Evolutionary conservation across 2,113 vertebrate genomes (phyloP), one percentile per base, ranked within the genome.

Genomic region (Aplodontia rufa): DNA sequence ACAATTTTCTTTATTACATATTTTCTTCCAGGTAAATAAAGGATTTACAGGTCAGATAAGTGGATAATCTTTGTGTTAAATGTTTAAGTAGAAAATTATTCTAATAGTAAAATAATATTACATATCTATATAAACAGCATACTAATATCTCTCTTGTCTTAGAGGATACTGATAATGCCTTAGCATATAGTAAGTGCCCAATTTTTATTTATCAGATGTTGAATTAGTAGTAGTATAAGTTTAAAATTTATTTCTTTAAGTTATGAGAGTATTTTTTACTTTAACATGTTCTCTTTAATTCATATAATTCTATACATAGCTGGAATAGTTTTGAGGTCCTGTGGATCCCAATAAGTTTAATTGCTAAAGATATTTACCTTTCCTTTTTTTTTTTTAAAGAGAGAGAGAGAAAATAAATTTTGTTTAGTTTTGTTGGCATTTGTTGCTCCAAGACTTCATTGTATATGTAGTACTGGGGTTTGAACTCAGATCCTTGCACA

Each of bases 1-100:
- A 47, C 14, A 66, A 45, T 72, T 93, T 97, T 84, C 51, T 94
- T 96, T 45, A 88, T 82, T 89, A n/a, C n/a, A n/a, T n/a, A 86
- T 90, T 92, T 95, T 90, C 74, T 86, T 12, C 45, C 40, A 95
- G 35, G 7, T 87, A 86, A 92, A 74, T 30, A 86, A 89, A 91
- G n/a, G 35, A 74, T 79, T 83, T 96, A n/a, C 69, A 92, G 20
- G 58, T 58, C 64, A 76, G 32, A 51, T 85, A 86, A 14, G 72
- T 68, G 17, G 30, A 69, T 87, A 42, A 72, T 78, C 19, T 92
- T 95, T 82, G 32, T 5, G 82, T 74, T 92, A 80, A 68, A 74
- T 71, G 26, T 16, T 72, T 83, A 87, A 66, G 26, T 76, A 78
- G 37, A 88, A 17, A 81, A 69, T 79, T 79, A 83, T 90, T 80